phyloP scores from a whole-genome alignment of 1,140 invertebrate genomes.

The Phymorhynchus buccinoides region DNA sequence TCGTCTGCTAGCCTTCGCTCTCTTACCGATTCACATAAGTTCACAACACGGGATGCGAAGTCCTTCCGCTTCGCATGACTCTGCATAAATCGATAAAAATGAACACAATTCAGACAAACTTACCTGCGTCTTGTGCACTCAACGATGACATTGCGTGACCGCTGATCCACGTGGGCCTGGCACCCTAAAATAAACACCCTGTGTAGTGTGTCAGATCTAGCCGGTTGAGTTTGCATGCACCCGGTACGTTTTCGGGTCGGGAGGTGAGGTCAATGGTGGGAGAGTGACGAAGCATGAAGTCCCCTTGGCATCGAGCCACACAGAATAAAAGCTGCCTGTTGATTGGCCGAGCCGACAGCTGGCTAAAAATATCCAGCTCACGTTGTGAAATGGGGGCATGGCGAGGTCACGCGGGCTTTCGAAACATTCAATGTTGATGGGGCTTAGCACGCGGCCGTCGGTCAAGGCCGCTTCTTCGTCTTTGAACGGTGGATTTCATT shows the following conservation, averaged over 20 bases:
- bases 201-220: not conserved
- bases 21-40: no score
- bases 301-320: not conserved
- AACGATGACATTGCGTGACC: not conserved
- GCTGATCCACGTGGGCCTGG: not conserved
- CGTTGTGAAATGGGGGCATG: no score
- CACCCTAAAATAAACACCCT: not conserved
- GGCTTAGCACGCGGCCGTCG: no score
- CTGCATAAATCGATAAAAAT: not conserved
- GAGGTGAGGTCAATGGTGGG: not conserved
- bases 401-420: no score
- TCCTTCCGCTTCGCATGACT: not conserved
- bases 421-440: no score
- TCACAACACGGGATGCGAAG: no score
- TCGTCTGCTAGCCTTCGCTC: no score
- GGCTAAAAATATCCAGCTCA: not conserved
- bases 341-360: not conserved
- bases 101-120: not conserved
- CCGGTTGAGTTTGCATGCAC: no score
- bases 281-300: not conserved
- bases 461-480: no score
- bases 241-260: not conserved
- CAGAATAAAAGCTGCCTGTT: not conserved
- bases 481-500: no score
- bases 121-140: not conserved